Percentiles rank a stretch among this genome's conserved stretches.
phyloP scores from a whole-genome alignment of 35 echinoderm and acorn worm genomes.

The Ptychodera flava region DNA sequence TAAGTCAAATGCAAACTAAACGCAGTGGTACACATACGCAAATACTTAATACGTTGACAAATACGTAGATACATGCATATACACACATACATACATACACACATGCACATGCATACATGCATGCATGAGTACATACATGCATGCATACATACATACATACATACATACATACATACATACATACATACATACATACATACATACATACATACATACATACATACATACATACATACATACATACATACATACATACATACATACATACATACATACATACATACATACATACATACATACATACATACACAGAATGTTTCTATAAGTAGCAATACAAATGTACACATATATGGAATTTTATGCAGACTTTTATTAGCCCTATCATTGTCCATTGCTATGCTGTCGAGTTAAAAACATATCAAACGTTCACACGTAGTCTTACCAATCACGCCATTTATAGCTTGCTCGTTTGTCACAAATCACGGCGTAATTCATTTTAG shows the following conservation, averaged over 20 bases:
- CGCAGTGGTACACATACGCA: neutral
- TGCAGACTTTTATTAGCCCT: no score
- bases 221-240: neutral
- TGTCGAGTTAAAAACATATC: no score
- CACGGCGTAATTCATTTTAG: no score
- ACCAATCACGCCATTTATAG: no score
- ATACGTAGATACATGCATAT: neutral
- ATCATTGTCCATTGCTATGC: no score
- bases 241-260: slow-evolving; percentile 2
- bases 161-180: slow-evolving; percentile 2
- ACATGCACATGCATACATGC: neutral
- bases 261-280: slow-evolving; percentile 2
- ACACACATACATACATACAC: neutral
- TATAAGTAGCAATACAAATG: no score
- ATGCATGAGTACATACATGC: neutral
- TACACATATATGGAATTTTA: no score
- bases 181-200: neutral
- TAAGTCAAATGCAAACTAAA: no score
- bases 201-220: neutral
- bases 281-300: slow-evolving; percentile 2
- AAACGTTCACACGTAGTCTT: no score
- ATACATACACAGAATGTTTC: neutral
- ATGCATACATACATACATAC: neutral
- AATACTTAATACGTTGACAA: neutral
- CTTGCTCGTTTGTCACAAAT: no score